Conservation (phyloP, 2,113 vertebrate species). For the Okapia johnstoni region DNA sequence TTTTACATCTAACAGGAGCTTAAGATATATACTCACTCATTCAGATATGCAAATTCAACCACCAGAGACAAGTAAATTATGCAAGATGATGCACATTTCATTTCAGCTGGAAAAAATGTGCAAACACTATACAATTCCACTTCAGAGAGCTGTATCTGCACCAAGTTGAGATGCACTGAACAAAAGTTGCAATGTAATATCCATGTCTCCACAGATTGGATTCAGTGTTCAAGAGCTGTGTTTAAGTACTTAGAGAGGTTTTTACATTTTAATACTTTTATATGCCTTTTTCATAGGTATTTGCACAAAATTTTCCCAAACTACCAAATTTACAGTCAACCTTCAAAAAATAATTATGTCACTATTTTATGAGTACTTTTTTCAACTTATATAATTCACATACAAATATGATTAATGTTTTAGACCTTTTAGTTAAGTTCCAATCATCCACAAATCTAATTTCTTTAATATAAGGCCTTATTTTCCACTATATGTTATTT, state of each 20-base stretch:
- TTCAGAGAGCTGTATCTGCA: constrained; percentile 37
- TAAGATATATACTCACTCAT: constrained; percentile 31
- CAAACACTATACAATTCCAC: constrained; percentile 44
- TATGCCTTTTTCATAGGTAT: constrained; percentile 50
- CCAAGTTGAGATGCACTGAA: constrained; percentile 39
- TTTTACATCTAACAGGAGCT: constrained; percentile 31
- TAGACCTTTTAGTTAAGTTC: constrained; percentile 62
- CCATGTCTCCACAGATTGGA: background rate
- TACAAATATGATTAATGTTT: constrained; percentile 74
- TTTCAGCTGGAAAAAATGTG: constrained; percentile 57
- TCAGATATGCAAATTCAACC: constrained; percentile 59
- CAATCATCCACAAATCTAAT: background rate
- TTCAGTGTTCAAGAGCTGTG: constrained; percentile 19
- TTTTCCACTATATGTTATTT: constrained; percentile 24
- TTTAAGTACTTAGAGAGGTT: constrained; percentile 41
- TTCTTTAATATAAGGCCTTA: background rate
- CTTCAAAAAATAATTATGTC: constrained; percentile 61
- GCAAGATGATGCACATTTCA: constrained; percentile 50
- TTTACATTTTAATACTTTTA: constrained; percentile 58
- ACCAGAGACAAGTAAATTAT: constrained; percentile 62
- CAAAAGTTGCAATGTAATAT: constrained; percentile 44
- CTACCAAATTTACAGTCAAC: constrained; percentile 58
- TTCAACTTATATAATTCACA: constrained; percentile 72
- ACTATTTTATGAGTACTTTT: constrained; percentile 68
- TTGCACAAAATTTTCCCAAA: constrained; percentile 24